Evolutionary conservation across 2,113 vertebrate genomes (phyloP).

Genomic region (Numenius arquata): DNA sequence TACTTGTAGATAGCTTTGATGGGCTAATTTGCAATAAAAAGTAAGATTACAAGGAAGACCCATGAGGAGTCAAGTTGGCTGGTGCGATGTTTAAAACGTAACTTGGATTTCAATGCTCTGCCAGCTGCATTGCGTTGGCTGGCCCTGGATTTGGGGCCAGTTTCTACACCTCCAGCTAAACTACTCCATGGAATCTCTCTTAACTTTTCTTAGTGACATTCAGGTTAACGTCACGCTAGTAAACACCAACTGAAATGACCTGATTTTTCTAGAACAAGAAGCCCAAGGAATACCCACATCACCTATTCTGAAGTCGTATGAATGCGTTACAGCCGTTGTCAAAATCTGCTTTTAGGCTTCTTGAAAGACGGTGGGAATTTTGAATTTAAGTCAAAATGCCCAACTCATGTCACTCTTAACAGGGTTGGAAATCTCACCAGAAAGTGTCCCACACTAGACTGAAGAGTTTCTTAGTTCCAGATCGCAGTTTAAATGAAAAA

Average conservation of each 20-base stretch:
- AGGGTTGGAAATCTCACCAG: background rate
- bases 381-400: background rate
- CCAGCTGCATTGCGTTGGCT: background rate
- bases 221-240: background rate
- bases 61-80: background rate
- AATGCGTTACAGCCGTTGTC: background rate
- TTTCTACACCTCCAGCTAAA: background rate
- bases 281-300: background rate
- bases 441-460: background rate
- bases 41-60: background rate
- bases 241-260: background rate
- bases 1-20: background rate
- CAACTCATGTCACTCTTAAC: background rate
- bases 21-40: background rate
- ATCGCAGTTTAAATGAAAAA: background rate
- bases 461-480: background rate
- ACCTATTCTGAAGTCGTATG: background rate
- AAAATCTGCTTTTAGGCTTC: background rate
- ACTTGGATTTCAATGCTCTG: background rate
- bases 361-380: background rate
- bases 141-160: background rate
- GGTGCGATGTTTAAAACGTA: conserved; percentile 23
- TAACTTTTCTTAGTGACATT: background rate
- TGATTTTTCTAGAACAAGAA: background rate
- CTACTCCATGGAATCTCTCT: background rate